A percentile compares a stretch with the other conserved stretches of the same genome.
Conservation (phyloP, 2,888 invertebrate genomes). For the Ormyrus labotus region DNA sequence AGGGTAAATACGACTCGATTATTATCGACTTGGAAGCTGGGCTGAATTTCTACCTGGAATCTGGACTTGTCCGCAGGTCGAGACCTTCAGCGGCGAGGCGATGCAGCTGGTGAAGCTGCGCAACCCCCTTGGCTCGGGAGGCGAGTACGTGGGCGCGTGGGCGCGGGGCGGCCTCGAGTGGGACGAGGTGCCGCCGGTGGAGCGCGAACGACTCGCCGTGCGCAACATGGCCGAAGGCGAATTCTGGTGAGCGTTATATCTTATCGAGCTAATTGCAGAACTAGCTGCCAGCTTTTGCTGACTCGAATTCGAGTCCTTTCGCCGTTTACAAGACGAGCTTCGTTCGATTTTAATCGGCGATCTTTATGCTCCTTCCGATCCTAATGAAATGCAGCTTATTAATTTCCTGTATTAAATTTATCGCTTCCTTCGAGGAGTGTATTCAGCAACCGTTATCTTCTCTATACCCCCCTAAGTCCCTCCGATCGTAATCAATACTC, state of each 20-base stretch:
- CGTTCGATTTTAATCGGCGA: too few species aligned
- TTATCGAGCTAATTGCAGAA: too few species aligned
- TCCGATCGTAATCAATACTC: too few species aligned
- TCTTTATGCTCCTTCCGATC: too few species aligned
- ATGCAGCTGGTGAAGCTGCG: slow-evolving; percentile 84
- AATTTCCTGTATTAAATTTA: too few species aligned
- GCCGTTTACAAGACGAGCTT: too few species aligned
- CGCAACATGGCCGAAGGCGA: slow-evolving; percentile 83
- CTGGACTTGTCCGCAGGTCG: slow-evolving; percentile 77
- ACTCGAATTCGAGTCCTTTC: too few species aligned
- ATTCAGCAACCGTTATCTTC: too few species aligned
- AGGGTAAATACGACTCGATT: slow-evolving; percentile 77
- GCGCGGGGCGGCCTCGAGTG: slow-evolving; percentile 83
- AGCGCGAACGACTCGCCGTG: slow-evolving; percentile 83
- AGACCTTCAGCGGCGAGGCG: slow-evolving; percentile 83
- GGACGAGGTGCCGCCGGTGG: slow-evolving; percentile 85
- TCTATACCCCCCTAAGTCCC: too few species aligned
- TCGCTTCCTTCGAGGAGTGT: too few species aligned
- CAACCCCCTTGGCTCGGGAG: slow-evolving; percentile 82
- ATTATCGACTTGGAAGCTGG: background rate
- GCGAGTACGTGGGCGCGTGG: slow-evolving; percentile 85
- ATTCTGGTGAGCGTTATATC: slow-evolving; percentile 79
- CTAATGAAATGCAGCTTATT: too few species aligned
- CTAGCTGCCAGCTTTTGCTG: too few species aligned
- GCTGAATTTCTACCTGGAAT: background rate